Conservation (phyloP, 2,797 vertebrate genomes). For the Tachyglossus aculeatus region DNA sequence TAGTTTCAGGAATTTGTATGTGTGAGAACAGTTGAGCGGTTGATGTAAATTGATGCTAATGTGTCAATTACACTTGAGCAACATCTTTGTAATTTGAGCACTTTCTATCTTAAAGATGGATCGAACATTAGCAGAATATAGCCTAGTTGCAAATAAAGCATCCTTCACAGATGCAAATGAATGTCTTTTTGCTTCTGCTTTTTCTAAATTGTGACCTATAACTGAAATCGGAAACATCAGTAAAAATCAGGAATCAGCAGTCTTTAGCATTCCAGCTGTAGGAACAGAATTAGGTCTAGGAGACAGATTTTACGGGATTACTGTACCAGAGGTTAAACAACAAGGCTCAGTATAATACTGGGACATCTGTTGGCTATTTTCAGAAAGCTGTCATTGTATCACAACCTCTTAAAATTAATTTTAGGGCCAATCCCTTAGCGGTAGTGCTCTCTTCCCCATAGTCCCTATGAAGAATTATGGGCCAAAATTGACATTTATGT, state of each 20-base stretch:
- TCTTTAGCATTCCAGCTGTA: constrained; percentile 59
- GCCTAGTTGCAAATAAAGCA: constrained; percentile 37
- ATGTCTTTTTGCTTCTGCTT: constrained; percentile 27
- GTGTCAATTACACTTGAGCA: constrained; percentile 50
- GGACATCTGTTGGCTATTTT: constrained; percentile 70
- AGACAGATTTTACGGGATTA: constrained; percentile 64
- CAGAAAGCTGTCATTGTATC: constrained; percentile 68
- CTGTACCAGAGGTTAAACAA: constrained; percentile 47
- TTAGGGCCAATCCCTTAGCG: constrained; percentile 62
- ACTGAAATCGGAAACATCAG: constrained; percentile 32
- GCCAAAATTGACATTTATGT: constrained; percentile 58
- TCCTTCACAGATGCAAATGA: constrained; percentile 51
- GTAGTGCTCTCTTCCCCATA: constrained; percentile 43
- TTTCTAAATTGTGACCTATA: constrained; percentile 30
- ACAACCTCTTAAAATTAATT: constrained; percentile 72
- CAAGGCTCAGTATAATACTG: constrained; percentile 45
- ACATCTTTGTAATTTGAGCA: constrained; percentile 51
- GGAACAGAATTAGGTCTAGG: constrained; percentile 50
- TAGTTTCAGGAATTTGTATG: constrained; percentile 46
- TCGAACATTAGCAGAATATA: constrained; percentile 14
- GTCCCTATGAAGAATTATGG: constrained; percentile 52
- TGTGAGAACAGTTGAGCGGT: constrained; percentile 51
- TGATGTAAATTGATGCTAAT: constrained; percentile 55
- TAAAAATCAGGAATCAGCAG: constrained; percentile 48
- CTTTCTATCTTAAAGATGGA: constrained; percentile 41